These are phyloP conservation scores for Armadillidium nasatum DNA, from an alignment of 1,140 invertebrate species.

Conservation along the genomic window DNA sequence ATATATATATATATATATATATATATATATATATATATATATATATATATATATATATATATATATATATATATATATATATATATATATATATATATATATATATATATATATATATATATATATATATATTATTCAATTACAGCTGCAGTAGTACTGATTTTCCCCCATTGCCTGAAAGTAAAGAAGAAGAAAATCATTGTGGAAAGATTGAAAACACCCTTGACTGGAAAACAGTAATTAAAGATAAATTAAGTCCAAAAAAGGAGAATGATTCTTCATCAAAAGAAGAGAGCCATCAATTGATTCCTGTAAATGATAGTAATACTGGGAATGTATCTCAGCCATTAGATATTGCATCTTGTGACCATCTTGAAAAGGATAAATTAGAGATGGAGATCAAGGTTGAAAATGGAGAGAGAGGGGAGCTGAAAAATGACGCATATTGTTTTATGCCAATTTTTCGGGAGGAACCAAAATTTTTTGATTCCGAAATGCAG, in stretches of 20 bases:
- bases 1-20: too few species aligned
- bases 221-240: not conserved
- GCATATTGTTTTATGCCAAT: constrained; percentile 1
- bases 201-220: not conserved
- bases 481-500: not conserved
- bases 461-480: not conserved
- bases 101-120: too few species aligned
- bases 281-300: not conserved
- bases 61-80: too few species aligned
- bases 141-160: not conserved
- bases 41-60: too few species aligned
- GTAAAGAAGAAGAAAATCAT: not conserved
- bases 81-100: too few species aligned
- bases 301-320: not conserved
- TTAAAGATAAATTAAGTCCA: not conserved
- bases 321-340: not conserved
- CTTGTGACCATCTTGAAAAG: not conserved
- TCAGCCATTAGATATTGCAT: not conserved
- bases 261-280: not conserved
- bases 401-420: not conserved
- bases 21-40: too few species aligned
- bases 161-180: not conserved
- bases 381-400: not conserved
- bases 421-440: not conserved
- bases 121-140: not conserved